phyloP scores from a whole-genome alignment of 2,113 vertebrate species.

The Dromiciops gliroides region DNA sequence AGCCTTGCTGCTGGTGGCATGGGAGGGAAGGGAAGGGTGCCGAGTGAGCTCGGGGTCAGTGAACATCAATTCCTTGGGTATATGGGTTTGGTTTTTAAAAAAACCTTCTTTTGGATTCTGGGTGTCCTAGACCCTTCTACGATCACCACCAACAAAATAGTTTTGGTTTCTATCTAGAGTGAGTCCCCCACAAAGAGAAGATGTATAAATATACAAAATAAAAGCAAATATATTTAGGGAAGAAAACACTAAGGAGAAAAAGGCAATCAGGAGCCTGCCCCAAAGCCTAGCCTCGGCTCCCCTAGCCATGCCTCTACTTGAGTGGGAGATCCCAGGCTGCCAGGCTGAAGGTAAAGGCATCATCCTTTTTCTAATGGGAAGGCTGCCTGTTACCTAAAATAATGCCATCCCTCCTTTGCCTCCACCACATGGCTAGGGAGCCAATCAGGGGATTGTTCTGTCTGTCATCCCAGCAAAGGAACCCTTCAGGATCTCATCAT shows the following conservation, averaged over 20 bases:
- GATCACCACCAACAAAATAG: background rate
- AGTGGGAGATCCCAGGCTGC: background rate
- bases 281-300: background rate
- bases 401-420: background rate
- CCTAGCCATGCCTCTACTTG: background rate
- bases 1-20: background rate
- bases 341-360: too few species aligned
- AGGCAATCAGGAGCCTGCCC: background rate
- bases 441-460: background rate
- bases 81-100: background rate
- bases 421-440: background rate
- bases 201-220: background rate
- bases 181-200: background rate
- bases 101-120: background rate
- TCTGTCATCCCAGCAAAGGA: background rate
- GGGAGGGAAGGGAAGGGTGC: background rate
- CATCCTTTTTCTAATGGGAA: background rate
- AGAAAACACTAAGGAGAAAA: background rate
- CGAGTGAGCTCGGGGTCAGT: background rate
- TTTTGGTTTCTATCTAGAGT: background rate
- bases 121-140: background rate
- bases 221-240: background rate
- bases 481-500: too few species aligned
- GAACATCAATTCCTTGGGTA: background rate
- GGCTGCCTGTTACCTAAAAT: background rate